Base-by-base conservation (phyloP, 1,140 invertebrate genomes). In the Caenorhabditis tropicalis region DNA sequence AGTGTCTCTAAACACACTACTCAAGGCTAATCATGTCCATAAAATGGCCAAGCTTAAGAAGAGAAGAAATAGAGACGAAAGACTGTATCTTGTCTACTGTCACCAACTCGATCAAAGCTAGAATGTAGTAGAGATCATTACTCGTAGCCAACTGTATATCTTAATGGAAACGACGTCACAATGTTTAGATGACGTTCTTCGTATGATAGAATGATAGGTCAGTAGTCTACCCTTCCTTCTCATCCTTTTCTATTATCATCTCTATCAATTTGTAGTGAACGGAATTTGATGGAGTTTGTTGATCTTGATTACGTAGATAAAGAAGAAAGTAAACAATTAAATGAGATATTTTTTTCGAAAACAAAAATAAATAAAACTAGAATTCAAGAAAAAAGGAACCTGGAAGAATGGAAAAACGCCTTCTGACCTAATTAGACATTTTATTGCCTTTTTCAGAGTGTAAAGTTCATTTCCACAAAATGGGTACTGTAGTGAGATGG, bases 21-120 rank as follows among this genome's bases (percentile, higher is more conserved):
- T 74, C 65, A 74, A 74, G 65, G 33, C 65, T 74, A 74, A 74
- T 43, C 65, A 74, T 43, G 65, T 74, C 36, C 65, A 74, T 74
- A 74, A 74, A 74, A 43, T 43, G 65, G 36, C n/a, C 10, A 65
- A 24, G 36, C 65, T 74, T 43, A 27, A 10, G 31, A 0, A 7
- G 58, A 7, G n/a, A n/a, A 46, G 0, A 12, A 29, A 36, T 10
- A 36, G 31, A 16, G 24, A 27, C 24, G 53, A 21, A n/a, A 56
- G 19, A 10, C 0, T 9, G 27, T n/a, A 10, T 27, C 24, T 65
- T 7, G 58, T 27, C 33, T 29, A 1, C 9, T 3, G n/a, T n/a
- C n/a, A n/a, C n/a, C n/a, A n/a, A n/a, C n/a, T n/a, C n/a, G n/a
- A n/a, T n/a, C n/a, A 33, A 19, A 65, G 58, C 58, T 65, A 65